Conservation (phyloP, 2,113 vertebrate genomes). For the Ceyx cyanopectus region DNA sequence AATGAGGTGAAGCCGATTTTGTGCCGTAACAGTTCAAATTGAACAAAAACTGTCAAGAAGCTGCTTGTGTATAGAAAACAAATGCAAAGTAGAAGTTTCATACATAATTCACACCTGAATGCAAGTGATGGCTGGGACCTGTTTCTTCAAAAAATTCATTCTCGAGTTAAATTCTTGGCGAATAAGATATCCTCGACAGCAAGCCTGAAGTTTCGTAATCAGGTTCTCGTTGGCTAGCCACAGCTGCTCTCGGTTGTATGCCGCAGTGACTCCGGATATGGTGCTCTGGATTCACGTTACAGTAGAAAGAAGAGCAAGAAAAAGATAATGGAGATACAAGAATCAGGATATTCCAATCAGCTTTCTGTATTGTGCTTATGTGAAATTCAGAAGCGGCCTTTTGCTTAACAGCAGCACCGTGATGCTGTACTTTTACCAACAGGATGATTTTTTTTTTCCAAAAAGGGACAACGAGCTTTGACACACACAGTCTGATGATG, state of each 20-base stretch:
- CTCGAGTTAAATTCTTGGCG: constrained; percentile 85
- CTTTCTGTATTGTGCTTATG: background rate
- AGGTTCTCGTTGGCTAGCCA: constrained; percentile 95
- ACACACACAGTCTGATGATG: background rate
- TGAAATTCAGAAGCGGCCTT: background rate
- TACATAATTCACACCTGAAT: constrained; percentile 86
- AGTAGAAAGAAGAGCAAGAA: background rate
- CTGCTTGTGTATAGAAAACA: background rate
- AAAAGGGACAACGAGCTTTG: background rate
- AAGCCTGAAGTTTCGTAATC: constrained; percentile 91
- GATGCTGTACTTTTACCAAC: background rate
- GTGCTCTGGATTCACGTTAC: constrained; percentile 70
- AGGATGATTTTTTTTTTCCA: background rate
- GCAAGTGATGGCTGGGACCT: constrained; percentile 89
- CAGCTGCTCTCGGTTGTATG: constrained; percentile 95
- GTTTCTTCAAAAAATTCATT: constrained; percentile 88
- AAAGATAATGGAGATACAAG: background rate
- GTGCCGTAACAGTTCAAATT: background rate
- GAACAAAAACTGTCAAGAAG: background rate
- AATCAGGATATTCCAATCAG: background rate
- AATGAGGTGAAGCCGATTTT: background rate
- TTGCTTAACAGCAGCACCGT: background rate
- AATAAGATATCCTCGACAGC: constrained; percentile 91
- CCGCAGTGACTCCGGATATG: constrained; percentile 93
- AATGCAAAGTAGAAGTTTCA: background rate